Base-by-base conservation (phyloP, 2,797 vertebrate species). In the Bradypodion ventrale region DNA sequence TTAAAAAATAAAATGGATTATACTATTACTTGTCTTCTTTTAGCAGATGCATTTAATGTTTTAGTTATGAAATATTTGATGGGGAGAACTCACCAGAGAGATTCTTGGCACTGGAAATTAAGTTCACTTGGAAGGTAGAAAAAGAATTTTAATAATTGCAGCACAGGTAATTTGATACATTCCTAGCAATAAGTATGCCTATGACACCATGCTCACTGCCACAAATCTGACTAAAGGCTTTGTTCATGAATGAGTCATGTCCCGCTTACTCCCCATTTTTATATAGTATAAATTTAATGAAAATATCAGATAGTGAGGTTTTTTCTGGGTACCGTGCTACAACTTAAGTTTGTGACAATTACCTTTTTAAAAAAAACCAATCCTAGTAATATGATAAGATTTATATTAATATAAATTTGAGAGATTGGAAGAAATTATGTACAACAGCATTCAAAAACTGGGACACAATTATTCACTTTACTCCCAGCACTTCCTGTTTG, bases 21-120 rank as follows among this genome's bases (percentile, higher is more conserved):
- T 91, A 87, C 78, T 90, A 89, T 91, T 90, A 89, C 83, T 88
- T 92, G 62, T 87, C 86, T 63, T 91, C 62, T 91, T 93, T 94
- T 89, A 92, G 83, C 63, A 91, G 85, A 90, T 87, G 74, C 91
- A 91, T 90, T 94, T 94, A 94, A 93, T 85, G 25, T 92, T 92
- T 93, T 90, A 92, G 80, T 90, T 93, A 89, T 91, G 87, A 93
- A 93, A 93, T 93, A 92, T 90, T 93, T 93, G 90, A 94, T 94
- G 80, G 86, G 78, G 68, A 81, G 89, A 91, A 29, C 89, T 95
- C 90, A 92, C 89, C 89, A 73, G 85, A 89, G 93, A 93, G 88
- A 90, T 82, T 90, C 86, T 91, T 92, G 76, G 82, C 85, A 59
- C 89, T 94, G 92, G 85, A 93, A 95, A 92, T 91, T 74, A 89